Conservation (phyloP, 2,888 invertebrate species). For the Rhagonycha lutea region DNA sequence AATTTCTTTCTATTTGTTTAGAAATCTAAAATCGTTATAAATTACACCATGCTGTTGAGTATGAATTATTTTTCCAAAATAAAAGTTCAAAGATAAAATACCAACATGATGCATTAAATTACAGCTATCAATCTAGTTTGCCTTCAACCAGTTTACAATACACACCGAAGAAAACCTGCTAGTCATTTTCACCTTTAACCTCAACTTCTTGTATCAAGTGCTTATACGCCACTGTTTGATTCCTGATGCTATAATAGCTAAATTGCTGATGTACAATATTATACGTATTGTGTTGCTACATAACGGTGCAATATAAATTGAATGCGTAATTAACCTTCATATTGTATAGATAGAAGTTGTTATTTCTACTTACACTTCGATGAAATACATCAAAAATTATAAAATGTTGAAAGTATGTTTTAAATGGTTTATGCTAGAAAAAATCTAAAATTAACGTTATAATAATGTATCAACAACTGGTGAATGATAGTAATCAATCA, state of each 20-base stretch:
- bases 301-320: background rate
- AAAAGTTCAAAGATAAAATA: background rate
- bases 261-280: conserved; percentile 1
- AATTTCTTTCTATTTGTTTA: background rate
- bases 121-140: conserved; percentile 8
- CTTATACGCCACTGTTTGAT: conserved; percentile 22
- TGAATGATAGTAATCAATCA: background rate
- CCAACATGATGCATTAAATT: conserved; percentile 3
- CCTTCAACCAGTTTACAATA: conserved; percentile 13
- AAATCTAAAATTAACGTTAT: background rate
- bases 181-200: conserved; percentile 32
- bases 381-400: background rate
- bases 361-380: background rate
- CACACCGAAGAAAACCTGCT: conserved; percentile 17
- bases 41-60: background rate
- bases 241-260: conserved; percentile 6
- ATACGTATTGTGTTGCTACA: background rate
- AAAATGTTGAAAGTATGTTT: background rate
- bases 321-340: conserved; percentile 3
- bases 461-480: background rate
- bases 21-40: background rate
- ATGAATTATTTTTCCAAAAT: background rate
- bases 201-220: conserved; percentile 10
- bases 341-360: background rate
- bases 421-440: background rate